phyloP scores from a whole-genome alignment of 2,797 vertebrate species.

The Leptatherina wallacei region DNA sequence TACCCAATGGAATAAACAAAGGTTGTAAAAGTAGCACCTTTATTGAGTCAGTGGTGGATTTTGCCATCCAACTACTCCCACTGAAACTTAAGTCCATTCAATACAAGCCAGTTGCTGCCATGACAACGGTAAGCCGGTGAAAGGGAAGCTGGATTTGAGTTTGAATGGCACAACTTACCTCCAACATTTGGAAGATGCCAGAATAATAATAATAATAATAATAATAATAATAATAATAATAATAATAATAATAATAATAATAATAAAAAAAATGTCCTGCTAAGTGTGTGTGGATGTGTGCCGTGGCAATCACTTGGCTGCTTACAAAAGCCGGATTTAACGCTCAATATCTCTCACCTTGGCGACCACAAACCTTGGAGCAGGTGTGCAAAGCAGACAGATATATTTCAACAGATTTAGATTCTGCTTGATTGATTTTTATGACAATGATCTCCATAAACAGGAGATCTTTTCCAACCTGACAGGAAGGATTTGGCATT shows the following conservation, averaged over 20 bases:
- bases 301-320: conserved; percentile 6
- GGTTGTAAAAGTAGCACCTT: conserved; percentile 26
- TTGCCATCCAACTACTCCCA: conserved; percentile 32
- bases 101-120: conserved; percentile 52
- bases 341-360: conserved; percentile 22
- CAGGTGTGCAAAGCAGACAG: conserved; percentile 7
- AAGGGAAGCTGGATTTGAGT: conserved; percentile 28
- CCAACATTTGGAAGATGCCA: conserved; percentile 36
- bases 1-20: conserved; percentile 3
- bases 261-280: conserved; percentile 20
- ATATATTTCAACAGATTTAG: too few relatives aligned
- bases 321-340: conserved; percentile 23
- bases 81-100: conserved; percentile 39
- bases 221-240: conserved; percentile 40
- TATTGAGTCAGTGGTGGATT: conserved; percentile 13
- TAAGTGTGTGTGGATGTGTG: neutral
- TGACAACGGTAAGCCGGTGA: conserved; percentile 53
- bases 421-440: conserved; percentile 33
- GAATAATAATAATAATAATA: conserved; percentile 34
- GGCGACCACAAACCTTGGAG: conserved; percentile 25
- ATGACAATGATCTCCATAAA: conserved; percentile 46
- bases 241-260: conserved; percentile 33
- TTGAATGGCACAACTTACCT: conserved; percentile 64
- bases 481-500: conserved; percentile 29
- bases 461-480: conserved; percentile 16